phyloP scores from a whole-genome alignment of 2,888 invertebrate genomes.

The Melanostoma scalare region DNA sequence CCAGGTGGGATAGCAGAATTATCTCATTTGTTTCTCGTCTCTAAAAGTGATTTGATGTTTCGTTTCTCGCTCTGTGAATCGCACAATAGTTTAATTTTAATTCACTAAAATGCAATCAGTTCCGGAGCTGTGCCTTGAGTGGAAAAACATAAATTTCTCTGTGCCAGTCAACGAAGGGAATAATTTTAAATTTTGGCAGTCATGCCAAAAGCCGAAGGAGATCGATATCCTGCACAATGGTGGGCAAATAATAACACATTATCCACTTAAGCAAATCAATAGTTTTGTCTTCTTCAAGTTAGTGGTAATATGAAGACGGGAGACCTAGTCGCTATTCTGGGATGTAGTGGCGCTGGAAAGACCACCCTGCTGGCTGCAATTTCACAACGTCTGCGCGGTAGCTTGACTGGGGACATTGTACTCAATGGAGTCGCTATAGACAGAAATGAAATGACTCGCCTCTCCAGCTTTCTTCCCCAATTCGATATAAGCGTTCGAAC shows the following conservation, averaged over 20 bases:
- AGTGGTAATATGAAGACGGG: constrained; percentile 87
- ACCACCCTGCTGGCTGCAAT: constrained; percentile 89
- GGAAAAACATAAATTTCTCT: constrained; percentile 80
- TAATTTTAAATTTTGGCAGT: constrained; percentile 80
- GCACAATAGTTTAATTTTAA: constrained; percentile 12
- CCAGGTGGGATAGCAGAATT: constrained; percentile 13
- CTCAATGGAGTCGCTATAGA: constrained; percentile 87
- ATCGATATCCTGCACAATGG: constrained; percentile 78
- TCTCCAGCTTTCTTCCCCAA: constrained; percentile 94
- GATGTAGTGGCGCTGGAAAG: constrained; percentile 90
- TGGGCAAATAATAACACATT: constrained; percentile 65
- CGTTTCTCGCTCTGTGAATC: constrained; percentile 1
- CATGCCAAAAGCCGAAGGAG: constrained; percentile 77
- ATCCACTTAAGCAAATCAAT: constrained; percentile 13
- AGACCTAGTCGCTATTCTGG: constrained; percentile 89
- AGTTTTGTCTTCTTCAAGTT: constrained; percentile 82
- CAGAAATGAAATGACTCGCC: constrained; percentile 86
- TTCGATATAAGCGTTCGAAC: constrained; percentile 91
- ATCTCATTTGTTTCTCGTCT: constrained; percentile 16
- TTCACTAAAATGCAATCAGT: constrained; percentile 46
- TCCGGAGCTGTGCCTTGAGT: constrained; percentile 78
- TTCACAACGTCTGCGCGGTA: constrained; percentile 87
- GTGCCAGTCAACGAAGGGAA: constrained; percentile 79
- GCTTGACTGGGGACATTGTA: constrained; percentile 87
- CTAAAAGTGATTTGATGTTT: constrained; percentile 19